Evolutionary conservation across 2,113 vertebrate species (phyloP), one percentile per base, ranked within the genome.

Genomic region (Sinocyclocheilus maitianheensis): DNA sequence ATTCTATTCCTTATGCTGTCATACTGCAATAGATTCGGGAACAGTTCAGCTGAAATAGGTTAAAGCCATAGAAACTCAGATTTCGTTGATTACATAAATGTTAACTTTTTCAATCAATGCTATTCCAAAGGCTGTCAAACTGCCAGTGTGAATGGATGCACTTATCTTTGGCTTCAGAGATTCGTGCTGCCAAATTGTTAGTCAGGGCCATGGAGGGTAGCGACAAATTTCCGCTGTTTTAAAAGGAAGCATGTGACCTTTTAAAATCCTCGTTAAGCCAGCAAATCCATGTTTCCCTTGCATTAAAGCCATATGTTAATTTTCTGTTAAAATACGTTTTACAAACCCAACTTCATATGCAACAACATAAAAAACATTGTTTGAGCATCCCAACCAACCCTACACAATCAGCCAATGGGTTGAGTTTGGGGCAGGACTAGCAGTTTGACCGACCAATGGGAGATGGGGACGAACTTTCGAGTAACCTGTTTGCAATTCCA

Each of bases 31-130:
- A 7, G 30, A 53, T 77, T 77, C 40, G 46, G 46, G 46, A 48
- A 48, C 11, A 48, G 46, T 48, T 48, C 46, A 34, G 9, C 82
- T 83, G 24, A 48, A 74, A 75, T 89, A 75, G 82, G 74, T 81
- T 87, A 83, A 88, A 87, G 85, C 90, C 88, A 90, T 88, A 86
- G 76, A 75, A 63, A 71, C 51, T 8, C 60, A 40, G 51, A 80
- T 80, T 69, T 72, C 2, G n/a, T 71, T 77, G 83, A 77, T 60
- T 82, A 63, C 14, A 30, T 72, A 55, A 83, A 82, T 63, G 30
- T 40, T 48, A 75, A 69, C 60, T 10, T 46, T 43, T 43, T 43
- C 40, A 43, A 8, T 8, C 43, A 67, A 46, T 58, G 55, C n/a
- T 81, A 71, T 48, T 81, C 82, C 67, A 60, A 62, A 80, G 76